Conservation (phyloP, 2,113 vertebrate species). For the Chitala chitala region DNA sequence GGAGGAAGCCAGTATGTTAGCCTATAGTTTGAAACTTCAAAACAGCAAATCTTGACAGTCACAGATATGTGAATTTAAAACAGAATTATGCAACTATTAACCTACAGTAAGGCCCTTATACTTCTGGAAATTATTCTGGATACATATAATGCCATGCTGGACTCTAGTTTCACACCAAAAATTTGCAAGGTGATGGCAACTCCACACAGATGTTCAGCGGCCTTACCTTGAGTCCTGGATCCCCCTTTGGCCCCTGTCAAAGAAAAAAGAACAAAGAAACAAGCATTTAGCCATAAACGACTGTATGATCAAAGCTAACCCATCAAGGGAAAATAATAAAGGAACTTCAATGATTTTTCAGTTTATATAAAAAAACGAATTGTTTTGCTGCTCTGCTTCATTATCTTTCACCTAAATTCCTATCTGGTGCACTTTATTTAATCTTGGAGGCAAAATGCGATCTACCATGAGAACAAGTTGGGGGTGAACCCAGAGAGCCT, state of each 20-base stretch:
- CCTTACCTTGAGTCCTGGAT: slow-evolving; percentile 54
- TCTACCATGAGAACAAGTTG: too few relatives aligned
- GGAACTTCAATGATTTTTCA: neutral
- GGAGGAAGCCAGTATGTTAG: neutral
- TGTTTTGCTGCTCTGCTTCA: too few relatives aligned
- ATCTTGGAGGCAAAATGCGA: too few relatives aligned
- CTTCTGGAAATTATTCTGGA: too few relatives aligned
- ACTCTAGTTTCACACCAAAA: too few relatives aligned
- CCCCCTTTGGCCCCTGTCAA: slow-evolving; percentile 51
- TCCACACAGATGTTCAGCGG: neutral
- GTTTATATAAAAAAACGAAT: neutral
- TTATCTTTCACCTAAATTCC: slow-evolving; percentile 6
- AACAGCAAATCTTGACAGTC: neutral
- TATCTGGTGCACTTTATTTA: too few relatives aligned
- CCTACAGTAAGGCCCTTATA: too few relatives aligned
- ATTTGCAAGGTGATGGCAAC: neutral
- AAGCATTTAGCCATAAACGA: too few relatives aligned
- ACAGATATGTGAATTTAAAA: too few relatives aligned
- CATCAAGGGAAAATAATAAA: slow-evolving; percentile 7
- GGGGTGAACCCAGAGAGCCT: too few relatives aligned
- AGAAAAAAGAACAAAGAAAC: neutral
- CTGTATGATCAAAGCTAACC: neutral
- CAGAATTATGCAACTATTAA: too few relatives aligned
- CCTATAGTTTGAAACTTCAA: neutral
- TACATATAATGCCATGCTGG: too few relatives aligned